phyloP scores from a whole-genome alignment of 53 echinoderm and acorn worm species.

The Luidia sarsii region DNA sequence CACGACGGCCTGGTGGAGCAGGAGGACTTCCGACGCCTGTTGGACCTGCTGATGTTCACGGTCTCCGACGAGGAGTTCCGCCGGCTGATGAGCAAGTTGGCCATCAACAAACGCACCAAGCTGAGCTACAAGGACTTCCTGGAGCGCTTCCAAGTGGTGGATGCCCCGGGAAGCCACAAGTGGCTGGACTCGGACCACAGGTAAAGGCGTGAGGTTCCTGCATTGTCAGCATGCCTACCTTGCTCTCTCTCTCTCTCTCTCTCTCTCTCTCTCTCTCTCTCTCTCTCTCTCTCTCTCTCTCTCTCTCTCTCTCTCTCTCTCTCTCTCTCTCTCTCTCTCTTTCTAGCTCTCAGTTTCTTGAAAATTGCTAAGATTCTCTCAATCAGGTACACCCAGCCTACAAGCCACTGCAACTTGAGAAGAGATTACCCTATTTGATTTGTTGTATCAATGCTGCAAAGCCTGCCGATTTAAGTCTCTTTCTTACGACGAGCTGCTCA shows the following conservation, averaged over 20 bases:
- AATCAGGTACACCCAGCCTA: no score
- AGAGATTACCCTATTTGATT: no score
- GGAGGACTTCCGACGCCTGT: conserved; percentile 83
- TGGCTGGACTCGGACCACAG: conserved; percentile 97
- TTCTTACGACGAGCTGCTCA: no score
- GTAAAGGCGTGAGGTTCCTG: no score
- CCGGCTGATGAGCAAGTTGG: conserved; percentile 75
- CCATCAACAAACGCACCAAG: conserved; percentile 79
- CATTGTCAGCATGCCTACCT: background rate
- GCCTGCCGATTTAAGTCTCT: no score
- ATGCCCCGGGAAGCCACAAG: conserved; percentile 89
- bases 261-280: conserved; percentile 12
- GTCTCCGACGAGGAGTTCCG: conserved; percentile 85
- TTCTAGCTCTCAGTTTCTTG: background rate
- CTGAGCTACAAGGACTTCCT: conserved; percentile 87
- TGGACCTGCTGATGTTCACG: conserved; percentile 90
- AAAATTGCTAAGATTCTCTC: no score
- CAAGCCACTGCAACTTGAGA: no score
- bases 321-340: conserved; percentile 16
- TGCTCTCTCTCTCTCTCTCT: conserved; percentile 10
- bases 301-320: conserved; percentile 16
- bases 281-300: conserved; percentile 12
- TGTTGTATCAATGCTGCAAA: no score
- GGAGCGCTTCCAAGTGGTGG: conserved; percentile 83
- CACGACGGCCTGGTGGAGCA: conserved; percentile 89